These are phyloP conservation scores for Chaetophractus vellerosus DNA, from an alignment of 2,797 vertebrate genomes.

Conservation along the genomic window DNA sequence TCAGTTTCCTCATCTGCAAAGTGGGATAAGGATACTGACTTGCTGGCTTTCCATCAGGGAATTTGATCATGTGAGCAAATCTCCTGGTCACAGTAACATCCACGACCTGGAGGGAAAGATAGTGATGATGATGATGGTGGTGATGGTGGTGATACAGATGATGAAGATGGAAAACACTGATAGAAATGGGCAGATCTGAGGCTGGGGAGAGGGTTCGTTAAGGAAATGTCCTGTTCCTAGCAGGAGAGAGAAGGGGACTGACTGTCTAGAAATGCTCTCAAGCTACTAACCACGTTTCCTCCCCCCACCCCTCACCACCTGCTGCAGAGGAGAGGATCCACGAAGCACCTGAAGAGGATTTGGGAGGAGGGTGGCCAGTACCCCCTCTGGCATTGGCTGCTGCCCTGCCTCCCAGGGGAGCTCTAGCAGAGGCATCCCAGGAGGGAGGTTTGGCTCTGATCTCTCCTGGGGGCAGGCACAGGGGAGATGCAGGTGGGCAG, in stretches of 20 bases:
- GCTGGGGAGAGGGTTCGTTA: not conserved
- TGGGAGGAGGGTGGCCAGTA: too few species aligned
- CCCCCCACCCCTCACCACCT: not conserved
- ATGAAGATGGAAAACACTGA: not conserved
- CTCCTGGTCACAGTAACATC: not conserved
- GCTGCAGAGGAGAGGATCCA: not conserved
- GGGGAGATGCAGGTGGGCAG: not conserved
- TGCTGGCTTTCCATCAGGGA: not conserved
- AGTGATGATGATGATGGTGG: not conserved
- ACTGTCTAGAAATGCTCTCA: too few species aligned
- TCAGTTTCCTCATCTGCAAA: not conserved
- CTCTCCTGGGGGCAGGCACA: not conserved
- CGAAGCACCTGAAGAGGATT: not conserved
- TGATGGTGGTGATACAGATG: rapidly evolving
- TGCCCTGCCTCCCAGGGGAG: not conserved
- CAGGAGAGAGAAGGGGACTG: not conserved
- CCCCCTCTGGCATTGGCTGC: not conserved
- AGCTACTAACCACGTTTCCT: not conserved
- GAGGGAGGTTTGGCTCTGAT: not conserved
- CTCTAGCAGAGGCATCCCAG: not conserved
- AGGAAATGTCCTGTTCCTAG: not conserved
- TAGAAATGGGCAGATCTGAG: not conserved
- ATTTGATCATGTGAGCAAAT: not conserved
- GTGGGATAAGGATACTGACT: not conserved
- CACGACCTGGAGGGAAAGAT: not conserved